Percentiles rank a stretch among this genome's conserved stretches.
Evolutionary conservation across 92 coral and sea anemone genomes (phyloP).

Genomic region (Actinernus sp.): DNA sequence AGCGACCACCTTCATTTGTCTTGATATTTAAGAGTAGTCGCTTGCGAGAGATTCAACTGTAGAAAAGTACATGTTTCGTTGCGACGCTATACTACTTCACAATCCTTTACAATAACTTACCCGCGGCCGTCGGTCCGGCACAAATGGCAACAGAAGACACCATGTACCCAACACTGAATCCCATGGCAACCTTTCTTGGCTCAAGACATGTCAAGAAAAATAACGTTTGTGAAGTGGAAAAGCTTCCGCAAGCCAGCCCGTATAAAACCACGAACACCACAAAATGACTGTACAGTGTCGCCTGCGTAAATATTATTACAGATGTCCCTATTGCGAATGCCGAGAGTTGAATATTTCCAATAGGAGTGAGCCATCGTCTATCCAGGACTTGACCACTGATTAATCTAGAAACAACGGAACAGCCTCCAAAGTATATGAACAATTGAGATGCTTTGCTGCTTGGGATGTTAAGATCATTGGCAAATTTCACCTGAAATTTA

Average conservation of each 20-base stretch:
- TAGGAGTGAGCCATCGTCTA: conserved; percentile 14
- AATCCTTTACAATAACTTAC: conserved; percentile 7
- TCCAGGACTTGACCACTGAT: conserved; percentile 15
- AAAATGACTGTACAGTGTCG: conserved; percentile 15
- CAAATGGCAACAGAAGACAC: neutral
- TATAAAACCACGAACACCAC: conserved; percentile 21
- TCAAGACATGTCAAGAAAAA: conserved; percentile 27
- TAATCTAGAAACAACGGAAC: conserved; percentile 5
- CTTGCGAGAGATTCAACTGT: too few relatives aligned
- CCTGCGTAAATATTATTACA: conserved; percentile 11
- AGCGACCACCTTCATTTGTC: too few relatives aligned
- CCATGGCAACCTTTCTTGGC: conserved; percentile 13
- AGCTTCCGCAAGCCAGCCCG: conserved; percentile 31
- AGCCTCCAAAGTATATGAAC: conserved; percentile 9
- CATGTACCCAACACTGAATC: conserved; percentile 9
- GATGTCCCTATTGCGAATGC: conserved; percentile 11
- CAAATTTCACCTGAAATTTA: conserved; percentile 3
- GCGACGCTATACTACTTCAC: too few relatives aligned
- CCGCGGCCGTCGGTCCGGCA: conserved; percentile 20
- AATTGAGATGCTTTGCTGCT: conserved; percentile 8
- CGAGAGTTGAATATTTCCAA: conserved; percentile 10
- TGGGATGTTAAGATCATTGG: conserved; percentile 12
- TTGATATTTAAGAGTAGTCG: too few relatives aligned
- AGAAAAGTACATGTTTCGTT: too few relatives aligned
- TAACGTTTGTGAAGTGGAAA: neutral